phyloP scores from a whole-genome alignment of 2,113 vertebrate species.

The Sorex araneus region DNA sequence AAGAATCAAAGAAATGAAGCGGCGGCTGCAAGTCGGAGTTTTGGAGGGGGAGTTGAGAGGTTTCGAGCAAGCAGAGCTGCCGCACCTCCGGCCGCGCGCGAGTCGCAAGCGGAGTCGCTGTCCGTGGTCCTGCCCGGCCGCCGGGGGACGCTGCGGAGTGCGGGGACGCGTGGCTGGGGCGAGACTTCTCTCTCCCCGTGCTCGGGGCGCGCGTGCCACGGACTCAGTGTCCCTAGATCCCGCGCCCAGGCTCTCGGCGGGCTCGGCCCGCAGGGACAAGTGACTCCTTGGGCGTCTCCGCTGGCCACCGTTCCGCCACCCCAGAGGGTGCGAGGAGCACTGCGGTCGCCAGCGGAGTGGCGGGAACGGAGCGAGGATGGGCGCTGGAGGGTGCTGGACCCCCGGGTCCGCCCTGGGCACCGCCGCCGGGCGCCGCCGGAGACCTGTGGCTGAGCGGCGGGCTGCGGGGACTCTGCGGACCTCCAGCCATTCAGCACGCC shows the following conservation, averaged over 20 bases:
- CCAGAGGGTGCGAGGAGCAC: background rate
- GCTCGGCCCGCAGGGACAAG: background rate
- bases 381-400: background rate
- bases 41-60: background rate
- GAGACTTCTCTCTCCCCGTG: too few species aligned
- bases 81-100: slow-evolving; percentile 40
- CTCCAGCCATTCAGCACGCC: slow-evolving; percentile 45
- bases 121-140: slow-evolving; percentile 74
- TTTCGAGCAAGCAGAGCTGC: background rate
- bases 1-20: background rate
- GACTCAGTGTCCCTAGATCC: background rate
- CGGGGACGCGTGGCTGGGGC: accelerated
- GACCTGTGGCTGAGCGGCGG: slow-evolving; percentile 76
- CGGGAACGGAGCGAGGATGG: background rate
- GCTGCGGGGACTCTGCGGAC: slow-evolving; percentile 37
- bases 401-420: background rate
- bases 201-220: background rate
- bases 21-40: slow-evolving; percentile 17
- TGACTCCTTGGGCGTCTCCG: background rate
- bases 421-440: accelerated
- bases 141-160: slow-evolving; percentile 72
- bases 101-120: slow-evolving; percentile 62
- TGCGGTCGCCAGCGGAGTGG: background rate
- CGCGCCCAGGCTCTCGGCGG: background rate
- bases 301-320: slow-evolving; percentile 52